Percentiles rank a stretch among this genome's conserved stretches.
These are phyloP conservation scores for Brenthis ino DNA, from an alignment of 2,888 invertebrate genomes.

Conservation along the genomic window DNA sequence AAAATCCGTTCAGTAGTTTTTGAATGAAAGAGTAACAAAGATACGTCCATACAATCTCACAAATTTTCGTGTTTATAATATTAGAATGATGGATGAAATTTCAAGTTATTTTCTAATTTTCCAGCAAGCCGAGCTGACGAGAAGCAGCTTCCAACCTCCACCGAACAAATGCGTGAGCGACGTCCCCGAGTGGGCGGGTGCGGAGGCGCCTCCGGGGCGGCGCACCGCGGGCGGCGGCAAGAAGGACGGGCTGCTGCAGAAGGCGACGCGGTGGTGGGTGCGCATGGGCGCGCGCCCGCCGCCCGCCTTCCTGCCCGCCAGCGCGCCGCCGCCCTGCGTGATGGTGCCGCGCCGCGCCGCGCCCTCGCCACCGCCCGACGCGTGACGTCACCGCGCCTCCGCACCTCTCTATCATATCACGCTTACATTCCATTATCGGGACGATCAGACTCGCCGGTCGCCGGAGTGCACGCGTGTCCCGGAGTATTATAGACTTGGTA, in stretches of 20 bases:
- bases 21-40: too few relatives aligned
- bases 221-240: conserved; percentile 54
- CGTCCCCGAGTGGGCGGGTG: conserved; percentile 83
- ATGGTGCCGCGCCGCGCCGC: conserved; percentile 61
- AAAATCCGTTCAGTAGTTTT: too few relatives aligned
- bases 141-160: conserved; percentile 85
- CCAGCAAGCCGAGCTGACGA: conserved; percentile 86
- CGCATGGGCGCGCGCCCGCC: conserved; percentile 74
- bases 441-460: conserved; percentile 67
- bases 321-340: conserved; percentile 60
- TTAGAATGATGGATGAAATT: neutral
- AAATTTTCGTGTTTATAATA: too few relatives aligned
- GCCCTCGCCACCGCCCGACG: conserved; percentile 58
- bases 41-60: too few relatives aligned
- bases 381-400: conserved; percentile 53
- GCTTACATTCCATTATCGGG: conserved; percentile 81
- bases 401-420: conserved; percentile 64
- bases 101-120: conserved; percentile 41
- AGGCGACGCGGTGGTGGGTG: conserved; percentile 79
- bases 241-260: conserved; percentile 80
- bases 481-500: conserved; percentile 76
- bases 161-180: conserved; percentile 86
- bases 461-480: conserved; percentile 65
- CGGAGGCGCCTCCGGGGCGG: conserved; percentile 49
- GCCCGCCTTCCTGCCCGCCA: conserved; percentile 52